Base-by-base conservation (phyloP, 2,888 invertebrate genomes). In the Notodonta ziczac region DNA sequence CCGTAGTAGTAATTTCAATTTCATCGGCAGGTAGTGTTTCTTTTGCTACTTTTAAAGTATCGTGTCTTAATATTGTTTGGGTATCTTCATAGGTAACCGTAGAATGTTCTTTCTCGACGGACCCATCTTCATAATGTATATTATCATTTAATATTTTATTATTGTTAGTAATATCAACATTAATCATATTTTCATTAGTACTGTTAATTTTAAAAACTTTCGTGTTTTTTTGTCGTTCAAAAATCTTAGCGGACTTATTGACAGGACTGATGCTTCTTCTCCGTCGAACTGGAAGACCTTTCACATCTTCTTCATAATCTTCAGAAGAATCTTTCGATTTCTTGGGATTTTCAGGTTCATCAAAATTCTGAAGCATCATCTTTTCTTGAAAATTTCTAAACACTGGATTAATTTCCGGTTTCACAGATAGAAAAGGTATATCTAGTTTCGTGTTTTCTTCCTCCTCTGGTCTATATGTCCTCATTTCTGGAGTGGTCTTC, bases 231-330 rank as follows among this genome's bases (percentile, higher is more conserved):
- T 35, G 5, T 35, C 7, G 6, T 35, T 35, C 35, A n/a, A 8
- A 14, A 16, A 50, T 9, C 16, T n/a, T 50, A 9, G 12, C 14
- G 4, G 24, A 24, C 24, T 50, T n/a, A 16, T 50, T 9, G 53
- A 12, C 40, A 53, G 7, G 0, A 5, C 14, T 24, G 16, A 74
- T 67, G 51, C 71, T 72, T 69, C 90, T 78, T 62, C 81, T 84
- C 62, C 81, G 84, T 61, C 89, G 80, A 13, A 86, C 73, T 16
- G 89, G 88, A 13, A 88, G 71, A n/a, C 88, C 89, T 79, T 81
- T 88, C 8, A 85, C 73, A 56, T 86, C 86, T n/a, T 88, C 85
- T 32, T 88, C 89, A 58, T 89, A 88, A 51, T 90, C 89, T 56
- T 88, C 87, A 9, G 74, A 73, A n/a, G 55, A 42, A 48, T 60